phyloP scores from a whole-genome alignment of 2,113 vertebrate genomes.

The Xiphorhynchus elegans region DNA sequence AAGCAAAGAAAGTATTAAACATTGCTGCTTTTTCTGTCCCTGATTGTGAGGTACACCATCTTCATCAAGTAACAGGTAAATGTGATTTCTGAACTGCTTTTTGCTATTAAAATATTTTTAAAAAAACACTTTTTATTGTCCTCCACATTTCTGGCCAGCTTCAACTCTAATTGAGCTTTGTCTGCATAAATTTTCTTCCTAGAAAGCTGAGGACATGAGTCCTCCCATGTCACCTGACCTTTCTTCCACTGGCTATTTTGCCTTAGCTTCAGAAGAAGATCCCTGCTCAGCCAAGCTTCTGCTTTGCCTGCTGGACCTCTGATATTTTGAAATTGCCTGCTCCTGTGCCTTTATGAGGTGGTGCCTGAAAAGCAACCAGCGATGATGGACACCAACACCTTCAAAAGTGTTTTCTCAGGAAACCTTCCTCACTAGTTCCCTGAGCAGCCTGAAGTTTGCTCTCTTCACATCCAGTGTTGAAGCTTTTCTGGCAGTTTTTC shows the following conservation, averaged over 20 bases:
- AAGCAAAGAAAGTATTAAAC: background rate
- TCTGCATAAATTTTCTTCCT: background rate
- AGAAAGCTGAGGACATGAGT: background rate
- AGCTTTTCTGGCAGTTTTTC: background rate
- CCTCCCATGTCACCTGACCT: background rate
- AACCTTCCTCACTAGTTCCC: background rate
- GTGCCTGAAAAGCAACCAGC: background rate
- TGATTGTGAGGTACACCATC: background rate
- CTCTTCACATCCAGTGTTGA: background rate
- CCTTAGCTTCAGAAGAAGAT: background rate
- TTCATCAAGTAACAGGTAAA: background rate
- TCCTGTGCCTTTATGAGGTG: background rate
- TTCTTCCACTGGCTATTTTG: background rate
- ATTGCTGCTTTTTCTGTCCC: background rate
- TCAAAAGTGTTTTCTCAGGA: background rate
- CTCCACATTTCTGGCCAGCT: background rate
- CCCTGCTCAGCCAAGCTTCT: background rate
- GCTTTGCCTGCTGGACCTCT: background rate
- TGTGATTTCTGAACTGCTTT: background rate
- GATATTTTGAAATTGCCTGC: background rate
- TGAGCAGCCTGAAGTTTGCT: background rate
- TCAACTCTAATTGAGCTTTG: background rate
- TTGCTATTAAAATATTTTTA: background rate
- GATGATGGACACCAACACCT: background rate
- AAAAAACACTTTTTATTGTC: background rate